These are phyloP conservation scores for Gallinago undulata DNA, from an alignment of 2,113 vertebrate genomes.

Conservation along the genomic window DNA sequence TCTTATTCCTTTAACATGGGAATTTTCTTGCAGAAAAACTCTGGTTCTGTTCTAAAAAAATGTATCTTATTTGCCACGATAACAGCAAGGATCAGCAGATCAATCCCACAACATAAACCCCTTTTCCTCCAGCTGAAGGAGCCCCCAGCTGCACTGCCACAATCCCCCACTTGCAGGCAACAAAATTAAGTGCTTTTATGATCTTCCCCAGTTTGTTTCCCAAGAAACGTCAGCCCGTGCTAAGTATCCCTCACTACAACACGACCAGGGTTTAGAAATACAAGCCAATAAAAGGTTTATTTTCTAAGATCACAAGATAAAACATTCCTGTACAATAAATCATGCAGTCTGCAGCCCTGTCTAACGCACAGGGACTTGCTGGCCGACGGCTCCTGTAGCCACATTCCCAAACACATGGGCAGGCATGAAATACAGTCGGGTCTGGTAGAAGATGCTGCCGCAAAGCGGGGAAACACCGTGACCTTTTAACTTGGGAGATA, in stretches of 20 bases:
- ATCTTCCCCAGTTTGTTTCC: background rate
- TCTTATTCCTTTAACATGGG: background rate
- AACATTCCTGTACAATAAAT: background rate
- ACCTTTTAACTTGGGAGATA: too few relatives aligned
- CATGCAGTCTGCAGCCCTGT: fast-evolving
- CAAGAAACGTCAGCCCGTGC: background rate
- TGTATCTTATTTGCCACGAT: background rate
- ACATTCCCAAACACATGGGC: fast-evolving
- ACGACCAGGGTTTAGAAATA: background rate
- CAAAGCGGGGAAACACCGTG: background rate
- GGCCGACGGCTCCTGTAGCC: background rate
- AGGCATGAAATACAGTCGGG: background rate
- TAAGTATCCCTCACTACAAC: background rate
- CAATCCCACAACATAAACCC: background rate
- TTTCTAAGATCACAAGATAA: background rate
- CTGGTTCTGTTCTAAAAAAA: background rate
- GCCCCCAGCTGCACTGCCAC: background rate
- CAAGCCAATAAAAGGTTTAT: background rate
- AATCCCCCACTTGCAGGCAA: fast-evolving
- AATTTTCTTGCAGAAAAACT: background rate
- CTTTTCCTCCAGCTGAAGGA: background rate
- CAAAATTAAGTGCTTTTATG: background rate
- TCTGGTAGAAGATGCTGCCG: background rate
- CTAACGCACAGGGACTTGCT: fast-evolving
- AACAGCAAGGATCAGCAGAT: background rate